Evolutionary conservation across 2,888 invertebrate genomes (phyloP), one percentile per base, ranked within the genome.

Genomic region (Nowickia ferox): DNA sequence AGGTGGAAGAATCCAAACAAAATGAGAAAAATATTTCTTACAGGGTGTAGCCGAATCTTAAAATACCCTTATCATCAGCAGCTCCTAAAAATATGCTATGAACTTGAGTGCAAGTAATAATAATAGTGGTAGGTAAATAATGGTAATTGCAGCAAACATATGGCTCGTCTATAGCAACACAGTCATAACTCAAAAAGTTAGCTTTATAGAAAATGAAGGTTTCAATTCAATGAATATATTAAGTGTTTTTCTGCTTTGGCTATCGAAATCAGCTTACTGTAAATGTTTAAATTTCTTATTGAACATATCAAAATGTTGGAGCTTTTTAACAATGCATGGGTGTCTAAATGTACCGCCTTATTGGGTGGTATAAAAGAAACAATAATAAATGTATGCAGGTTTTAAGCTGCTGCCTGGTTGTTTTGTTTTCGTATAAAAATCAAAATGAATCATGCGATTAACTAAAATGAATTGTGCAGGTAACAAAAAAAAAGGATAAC

Each of bases 401-500:
- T 76, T 30, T 48, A 69, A 75, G 61, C 17, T 68, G 51, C 76
- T 71, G 71, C 48, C 68, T 83, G 65, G 13, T 79, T 75, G 42
- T 46, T 79, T 71, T 66, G 59, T 75, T 55, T 75, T 65, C 59
- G 2, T 74, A 68, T 65, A 61, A 63, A 69, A 74, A 77, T 61
- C 69, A 76, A 84, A 81, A 84, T 87, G 81, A 87, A 86, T 87
- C 84, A 87, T 81, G 86, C 86, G 82, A 86, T 86, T 30, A 30
- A 69, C 81, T 79, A 82, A 63, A 81, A 44, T 82, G 63, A 69
- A 74, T 65, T 57, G 30, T 57, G 22, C 88, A 90, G 98, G 65
- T 97, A 98, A 90, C 98, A 98, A 0, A 96, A 90, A 93, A 0
- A 96, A 90, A 93, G 97, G 93, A 95, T 98, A 6, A 95, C 95